Base-by-base conservation (phyloP, 1,140 invertebrate genomes). In the Pentalonia nigronervosa region DNA sequence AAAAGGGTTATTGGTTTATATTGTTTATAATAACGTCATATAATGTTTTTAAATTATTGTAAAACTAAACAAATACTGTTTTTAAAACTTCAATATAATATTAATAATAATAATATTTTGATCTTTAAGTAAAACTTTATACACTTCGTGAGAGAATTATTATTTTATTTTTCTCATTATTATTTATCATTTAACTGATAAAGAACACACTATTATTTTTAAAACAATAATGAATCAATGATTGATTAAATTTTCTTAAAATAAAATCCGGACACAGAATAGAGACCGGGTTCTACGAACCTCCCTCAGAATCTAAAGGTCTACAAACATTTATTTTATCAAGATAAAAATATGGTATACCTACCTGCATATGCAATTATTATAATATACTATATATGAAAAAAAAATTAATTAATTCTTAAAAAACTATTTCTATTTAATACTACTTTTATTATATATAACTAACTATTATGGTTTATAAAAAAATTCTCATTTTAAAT, bases 131-230 rank as follows among this genome's bases (percentile, higher is more conserved):
- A 25, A 36, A 89, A 56, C 4, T 25, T 25, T 53, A 23, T 25
- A 89, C 34, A n/a, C n/a, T 81, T 86, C 53, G 36, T 34, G 34
- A 89, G n/a, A 14, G 34, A 53, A 53, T 56, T 89, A 56, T 89
- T 23, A 89, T 89, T 89, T 87, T 41, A 53, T 34, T 56, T 89
- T 56, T 89, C n/a, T 89, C 34, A 56, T 56, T 89, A 89, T 89
- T 9, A 89, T 89, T 89, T 56, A 89, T 89, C n/a, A 89, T 89
- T 53, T 36, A 89, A 36, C 48, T 21, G 50, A 53, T 89, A 89
- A 89, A 11, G 48, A 89, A 89, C 47, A 23, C 21, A 34, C 53
- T 9, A 2, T 53, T 89, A 53, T 89, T 50, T 88, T 34, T 45
- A 9, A 45, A 45, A 41, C 81, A 83, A 83, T 21, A 88, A 50